Evolutionary conservation across 2,888 invertebrate species (phyloP).

Genomic region (Criorhina ranunculi): DNA sequence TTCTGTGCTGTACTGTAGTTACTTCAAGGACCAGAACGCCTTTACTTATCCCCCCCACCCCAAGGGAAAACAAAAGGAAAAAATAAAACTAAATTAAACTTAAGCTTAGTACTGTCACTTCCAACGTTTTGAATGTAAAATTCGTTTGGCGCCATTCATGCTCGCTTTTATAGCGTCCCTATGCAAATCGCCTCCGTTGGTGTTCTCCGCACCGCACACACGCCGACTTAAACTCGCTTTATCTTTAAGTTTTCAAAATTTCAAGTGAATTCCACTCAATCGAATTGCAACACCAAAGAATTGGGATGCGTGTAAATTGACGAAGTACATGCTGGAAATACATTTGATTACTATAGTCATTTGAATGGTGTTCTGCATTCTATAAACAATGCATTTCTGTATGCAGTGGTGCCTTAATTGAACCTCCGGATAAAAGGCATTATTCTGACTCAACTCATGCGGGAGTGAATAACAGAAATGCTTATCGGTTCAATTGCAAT

Average conservation of each 20-base stretch:
- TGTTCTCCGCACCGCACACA: constrained; percentile 5
- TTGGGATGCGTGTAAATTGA: neutral
- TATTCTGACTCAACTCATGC: constrained; percentile 9
- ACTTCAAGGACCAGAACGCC: constrained; percentile 6
- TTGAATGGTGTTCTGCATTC: neutral
- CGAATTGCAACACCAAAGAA: neutral
- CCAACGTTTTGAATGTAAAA: constrained; percentile 47
- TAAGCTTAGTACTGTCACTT: constrained; percentile 42
- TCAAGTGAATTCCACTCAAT: neutral
- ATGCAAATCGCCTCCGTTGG: constrained; percentile 51
- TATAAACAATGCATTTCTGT: neutral
- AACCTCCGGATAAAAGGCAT: constrained; percentile 7
- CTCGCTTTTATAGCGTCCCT: constrained; percentile 28
- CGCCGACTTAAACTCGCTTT: neutral
- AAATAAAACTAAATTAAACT: constrained; percentile 56
- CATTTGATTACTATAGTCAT: neutral
- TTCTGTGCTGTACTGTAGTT: neutral
- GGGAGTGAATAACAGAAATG: neutral
- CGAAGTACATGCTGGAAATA: neutral
- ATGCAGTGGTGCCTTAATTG: constrained; percentile 23
- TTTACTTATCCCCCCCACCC: constrained; percentile 1
- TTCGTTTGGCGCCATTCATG: constrained; percentile 57
- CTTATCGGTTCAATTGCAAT: neutral
- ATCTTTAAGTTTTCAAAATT: constrained; percentile 5
- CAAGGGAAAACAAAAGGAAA: constrained; percentile 24